Base-by-base conservation (phyloP, 2,888 invertebrate genomes). In the Leucophora obtusa region DNA sequence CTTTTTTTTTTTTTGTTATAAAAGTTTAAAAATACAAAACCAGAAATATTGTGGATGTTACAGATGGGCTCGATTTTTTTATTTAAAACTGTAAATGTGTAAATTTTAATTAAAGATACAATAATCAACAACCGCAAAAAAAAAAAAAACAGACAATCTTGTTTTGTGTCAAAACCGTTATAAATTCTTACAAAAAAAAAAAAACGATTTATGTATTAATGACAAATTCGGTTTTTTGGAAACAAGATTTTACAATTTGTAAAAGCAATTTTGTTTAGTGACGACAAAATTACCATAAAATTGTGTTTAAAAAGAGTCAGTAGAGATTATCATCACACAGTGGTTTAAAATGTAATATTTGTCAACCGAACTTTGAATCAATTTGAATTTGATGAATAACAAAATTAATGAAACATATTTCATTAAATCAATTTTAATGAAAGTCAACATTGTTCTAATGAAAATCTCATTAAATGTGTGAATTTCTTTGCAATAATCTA, bases 21-120 rank as follows among this genome's bases (percentile, higher is more conserved):
- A 77, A 77, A 77, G 43, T 50, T 47, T 78, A 72, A 78, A 78
- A 78, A 78, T 65, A 17, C 59, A 35, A 65, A 77, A 78, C 77
- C 77, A 78, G 77, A 78, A 78, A 68, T 78, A 71, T 62, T 74
- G 72, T 70, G 69, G 63, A 21, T 59, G 69, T 62, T 58, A 63
- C 68, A 73, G 62, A 70, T 75, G 79, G 65, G 66, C 60, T 79
- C 43, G 50, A 21, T 63, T 69, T 75, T 60, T 24, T 60, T n/a
- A 38, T 43, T 66, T 60, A 28, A 35, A 58, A 74, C 73, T 69
- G 70, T 79, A 79, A 79, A 54, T 51, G 56, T 71, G 60, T 71
- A 79, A 77, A 66, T 66, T 75, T 75, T 54, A 60, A 71, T 70
- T 65, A 54, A 60, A 68, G 53, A 47, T 18, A 71, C 60, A 53